Evolutionary conservation across 1,140 invertebrate genomes (phyloP), one percentile per base, ranked within the genome.

Genomic region (Drosophila guanche): DNA sequence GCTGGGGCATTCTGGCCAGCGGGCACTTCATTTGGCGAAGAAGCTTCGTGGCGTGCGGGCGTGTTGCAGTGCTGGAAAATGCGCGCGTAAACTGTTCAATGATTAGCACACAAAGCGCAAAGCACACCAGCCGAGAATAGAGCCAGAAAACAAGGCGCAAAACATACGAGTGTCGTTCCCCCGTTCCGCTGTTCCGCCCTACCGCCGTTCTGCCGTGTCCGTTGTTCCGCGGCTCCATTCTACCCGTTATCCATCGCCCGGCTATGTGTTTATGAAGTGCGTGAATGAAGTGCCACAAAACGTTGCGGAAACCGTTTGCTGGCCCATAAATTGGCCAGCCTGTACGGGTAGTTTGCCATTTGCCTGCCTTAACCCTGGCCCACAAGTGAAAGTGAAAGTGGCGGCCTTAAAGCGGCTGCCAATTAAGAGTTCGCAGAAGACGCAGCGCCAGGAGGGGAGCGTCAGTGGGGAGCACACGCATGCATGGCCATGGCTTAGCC

Each of bases 1-100:
- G 33, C 10, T 37, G 33, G 33, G 33, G 48, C 60, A 68, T 70
- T 76, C 56, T 88, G 78, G 78, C 77, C 80, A 79, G 76, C 83
- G 76, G 78, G 86, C 75, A 86, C 62, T 75, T 83, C 88, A 90
- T 79, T 90, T 83, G 78, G 76, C 86, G 79, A 90, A 90, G 76
- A 69, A 77, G 81, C 79, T 77, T 83, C 69, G 78, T 84, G 67
- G 86, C 86, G 88, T 88, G 67, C 81, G 88, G 81, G 78, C 76
- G 81, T 89, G 79, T 74, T 79, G 55, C 67, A 48, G 65, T 45
- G 78, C 59, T 66, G 78, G 66, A 74, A 84, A 89, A 84, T 79
- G 86, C 81, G 86, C 86, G 86, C 81, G 83, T 86, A 86, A 86
- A 77, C 45, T 71, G 62, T 60, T 58, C 62, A 77, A 65, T 54